Base-by-base conservation (phyloP, 2,888 invertebrate species). In the Drosophila buzzatii region DNA sequence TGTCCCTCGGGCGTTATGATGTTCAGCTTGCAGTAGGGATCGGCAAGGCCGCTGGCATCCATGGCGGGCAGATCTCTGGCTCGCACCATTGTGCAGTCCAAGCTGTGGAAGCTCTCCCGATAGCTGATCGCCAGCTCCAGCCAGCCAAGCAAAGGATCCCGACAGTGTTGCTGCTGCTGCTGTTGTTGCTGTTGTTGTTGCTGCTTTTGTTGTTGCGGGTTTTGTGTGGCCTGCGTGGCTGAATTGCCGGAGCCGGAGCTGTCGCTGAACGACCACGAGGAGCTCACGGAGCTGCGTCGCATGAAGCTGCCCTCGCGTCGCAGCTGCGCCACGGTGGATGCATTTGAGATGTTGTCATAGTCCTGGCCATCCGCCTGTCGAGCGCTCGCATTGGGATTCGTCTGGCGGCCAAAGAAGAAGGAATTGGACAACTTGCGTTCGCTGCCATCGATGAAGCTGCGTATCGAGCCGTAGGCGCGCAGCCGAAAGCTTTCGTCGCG, bases 21-120 rank as follows among this genome's bases (percentile, higher is more conserved):
- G 92, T 96, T 97, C 62, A 97, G 94, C 91, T 96, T 95, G 92
- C 97, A 97, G 92, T 97, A 98, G 0, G 99, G 98, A 94, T 99
- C 99, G 0, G 98, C 96, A 41, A 98, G 94, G 0, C 98, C 98
- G 76, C 88, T 81, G n/a, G 91, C 86, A 82, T 96, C 96, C 96
- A 96, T 96, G 10, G 96, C 94, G n/a, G 95, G 95, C 23, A 96
- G 92, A 56, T 96, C 96, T 63, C 97, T 95, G 0, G 97, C 98
- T 82, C 97, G 94, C 75, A 97, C 94, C 53, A 98, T 95, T 3
- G 96, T 96, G 82, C 97, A 97, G 76, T 97, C 97, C 41, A 98
- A 93, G 7, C 96, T 96, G 64, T 96, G 96, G 44, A 95, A 96
- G 16, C 95, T 93, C 76, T 96, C 96, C 79, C 97, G 97, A 92